phyloP scores from a whole-genome alignment of 2,888 invertebrate species.

The Latheticus oryzae region DNA sequence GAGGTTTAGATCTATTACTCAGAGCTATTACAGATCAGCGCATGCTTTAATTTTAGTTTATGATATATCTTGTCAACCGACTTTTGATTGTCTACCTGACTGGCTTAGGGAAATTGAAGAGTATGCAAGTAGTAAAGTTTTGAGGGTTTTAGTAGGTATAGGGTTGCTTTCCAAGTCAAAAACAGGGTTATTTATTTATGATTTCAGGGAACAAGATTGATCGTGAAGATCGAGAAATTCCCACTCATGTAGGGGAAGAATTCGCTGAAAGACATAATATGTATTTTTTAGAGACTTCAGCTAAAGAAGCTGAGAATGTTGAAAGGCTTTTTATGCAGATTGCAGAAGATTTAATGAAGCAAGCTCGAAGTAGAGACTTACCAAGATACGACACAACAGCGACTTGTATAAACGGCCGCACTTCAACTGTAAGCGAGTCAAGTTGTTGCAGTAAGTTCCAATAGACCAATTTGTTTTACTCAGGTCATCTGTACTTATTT shows the following conservation, averaged over 20 bases:
- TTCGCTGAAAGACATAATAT: slow-evolving; percentile 96
- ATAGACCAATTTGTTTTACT: slow-evolving; percentile 45
- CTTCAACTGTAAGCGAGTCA: slow-evolving; percentile 75
- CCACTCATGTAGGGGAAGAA: slow-evolving; percentile 93
- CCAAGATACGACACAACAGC: slow-evolving; percentile 80
- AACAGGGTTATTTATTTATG: background rate
- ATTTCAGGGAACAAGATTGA: slow-evolving; percentile 94
- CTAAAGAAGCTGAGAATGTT: slow-evolving; percentile 97
- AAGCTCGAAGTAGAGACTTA: slow-evolving; percentile 87
- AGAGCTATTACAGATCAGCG: slow-evolving; percentile 97
- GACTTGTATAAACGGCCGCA: slow-evolving; percentile 78
- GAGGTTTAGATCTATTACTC: slow-evolving; percentile 95
- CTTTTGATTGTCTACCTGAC: slow-evolving; percentile 96
- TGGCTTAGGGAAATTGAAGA: slow-evolving; percentile 98
- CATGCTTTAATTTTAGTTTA: slow-evolving; percentile 97
- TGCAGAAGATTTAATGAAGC: slow-evolving; percentile 92
- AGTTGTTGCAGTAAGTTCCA: slow-evolving; percentile 71
- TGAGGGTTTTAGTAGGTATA: slow-evolving; percentile 91
- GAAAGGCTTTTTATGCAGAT: slow-evolving; percentile 97
- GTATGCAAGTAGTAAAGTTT: slow-evolving; percentile 94
- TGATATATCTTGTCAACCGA: slow-evolving; percentile 97
- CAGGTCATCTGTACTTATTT: slow-evolving; percentile 38
- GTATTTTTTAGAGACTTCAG: slow-evolving; percentile 98
- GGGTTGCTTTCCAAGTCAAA: background rate
- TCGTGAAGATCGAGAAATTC: slow-evolving; percentile 95